phyloP scores from a whole-genome alignment of 2,888 invertebrate species.

The Tetheella fluctuosa region DNA sequence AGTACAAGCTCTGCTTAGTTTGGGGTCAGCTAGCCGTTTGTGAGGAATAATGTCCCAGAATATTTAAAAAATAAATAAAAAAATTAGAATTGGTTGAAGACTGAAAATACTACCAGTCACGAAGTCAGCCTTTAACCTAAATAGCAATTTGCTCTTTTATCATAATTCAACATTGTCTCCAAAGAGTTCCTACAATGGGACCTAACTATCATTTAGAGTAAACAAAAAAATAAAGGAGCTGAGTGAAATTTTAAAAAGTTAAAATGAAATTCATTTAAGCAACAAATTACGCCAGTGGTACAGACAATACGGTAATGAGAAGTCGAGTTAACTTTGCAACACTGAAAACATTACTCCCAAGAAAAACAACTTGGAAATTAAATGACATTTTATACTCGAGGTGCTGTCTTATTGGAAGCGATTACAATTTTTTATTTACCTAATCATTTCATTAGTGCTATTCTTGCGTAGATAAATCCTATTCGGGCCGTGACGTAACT shows the following conservation, averaged over 20 bases:
- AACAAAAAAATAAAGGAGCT: not conserved
- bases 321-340: constrained; percentile 35
- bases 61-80: too few relatives aligned
- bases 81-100: too few relatives aligned
- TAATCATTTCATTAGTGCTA: too few relatives aligned
- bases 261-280: not conserved
- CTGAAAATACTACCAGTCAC: too few relatives aligned
- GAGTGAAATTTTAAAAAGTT: constrained; percentile 1
- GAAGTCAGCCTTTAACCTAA: too few relatives aligned
- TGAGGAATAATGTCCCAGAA: too few relatives aligned
- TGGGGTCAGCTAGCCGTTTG: too few relatives aligned
- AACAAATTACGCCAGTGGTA: constrained; percentile 11
- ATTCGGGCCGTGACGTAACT: too few relatives aligned
- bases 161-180: too few relatives aligned
- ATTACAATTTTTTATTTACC: not conserved
- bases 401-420: not conserved
- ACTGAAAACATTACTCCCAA: constrained; percentile 33
- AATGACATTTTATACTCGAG: constrained; percentile 19
- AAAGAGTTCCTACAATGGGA: not conserved
- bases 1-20: too few relatives aligned
- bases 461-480: too few relatives aligned
- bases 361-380: constrained; percentile 20
- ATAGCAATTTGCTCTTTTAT: too few relatives aligned
- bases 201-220: not conserved
- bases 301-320: constrained; percentile 30